Evolutionary conservation across 2,113 vertebrate species (phyloP).

Genomic region (Cheirogaleus medius): DNA sequence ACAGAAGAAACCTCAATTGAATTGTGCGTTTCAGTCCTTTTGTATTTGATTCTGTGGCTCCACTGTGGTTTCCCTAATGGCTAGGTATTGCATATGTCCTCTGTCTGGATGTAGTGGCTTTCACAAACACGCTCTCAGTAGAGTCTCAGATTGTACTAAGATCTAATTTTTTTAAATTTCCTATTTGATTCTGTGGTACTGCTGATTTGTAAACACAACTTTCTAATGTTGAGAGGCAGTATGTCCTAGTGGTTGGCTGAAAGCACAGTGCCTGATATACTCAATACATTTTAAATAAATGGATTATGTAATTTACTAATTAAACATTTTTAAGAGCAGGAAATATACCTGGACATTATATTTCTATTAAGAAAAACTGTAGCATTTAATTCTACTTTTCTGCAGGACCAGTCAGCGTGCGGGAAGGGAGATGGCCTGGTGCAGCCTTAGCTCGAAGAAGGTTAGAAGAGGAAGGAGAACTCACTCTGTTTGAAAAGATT

Average conservation of each 20-base stretch:
- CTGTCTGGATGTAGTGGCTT: neutral
- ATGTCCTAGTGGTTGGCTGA: neutral
- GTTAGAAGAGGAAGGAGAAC: neutral
- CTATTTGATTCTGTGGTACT: neutral
- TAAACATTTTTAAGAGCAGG: neutral
- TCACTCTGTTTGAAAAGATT: neutral
- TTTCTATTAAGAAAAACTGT: neutral
- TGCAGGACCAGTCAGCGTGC: neutral
- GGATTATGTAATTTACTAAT: neutral
- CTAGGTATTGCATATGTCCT: neutral
- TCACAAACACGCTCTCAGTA: neutral
- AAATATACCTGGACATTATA: neutral
- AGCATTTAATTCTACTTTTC: neutral
- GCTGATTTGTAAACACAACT: neutral
- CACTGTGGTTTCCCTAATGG: neutral
- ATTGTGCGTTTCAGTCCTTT: neutral
- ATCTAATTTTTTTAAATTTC: neutral
- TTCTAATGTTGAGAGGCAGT: neutral
- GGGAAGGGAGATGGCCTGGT: neutral
- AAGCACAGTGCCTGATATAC: neutral
- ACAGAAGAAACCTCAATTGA: neutral
- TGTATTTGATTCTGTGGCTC: neutral
- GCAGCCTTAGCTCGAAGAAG: neutral
- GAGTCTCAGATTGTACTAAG: neutral
- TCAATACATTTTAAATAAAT: neutral